Base-by-base conservation (phyloP, 2,797 vertebrate genomes). In the Synaphobranchus kaupii region DNA sequence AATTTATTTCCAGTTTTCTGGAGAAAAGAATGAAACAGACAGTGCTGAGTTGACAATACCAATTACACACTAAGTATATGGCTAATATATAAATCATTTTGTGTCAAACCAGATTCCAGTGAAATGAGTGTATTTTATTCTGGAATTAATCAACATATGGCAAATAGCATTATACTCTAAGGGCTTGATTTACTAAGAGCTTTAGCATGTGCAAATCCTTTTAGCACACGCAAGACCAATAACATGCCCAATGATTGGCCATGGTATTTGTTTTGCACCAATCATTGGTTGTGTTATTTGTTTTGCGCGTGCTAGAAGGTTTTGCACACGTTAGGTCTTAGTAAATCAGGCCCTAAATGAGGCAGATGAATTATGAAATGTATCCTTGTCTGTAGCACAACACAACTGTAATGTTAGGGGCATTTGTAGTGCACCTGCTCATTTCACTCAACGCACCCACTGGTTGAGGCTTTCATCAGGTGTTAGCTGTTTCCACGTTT, bases 341-440 rank as follows among this genome's bases (percentile, higher is more conserved):
- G 39, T 39, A 39, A 39, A 39, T 39, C 39, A 39, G 39, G 39
- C 39, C 39, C 8, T 76, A 22, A 15, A 76, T 76, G 15, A 17
- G 34, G 34, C 68, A 71, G 12, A 13, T 12, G 10, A 28, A 68
- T 28, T 28, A n/a, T n/a, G 25, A 68, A 68, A 28, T 68, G 7
- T 6, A 68, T 28, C n/a, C 25, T 5, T 68, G 22, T 68, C 63
- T 68, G 22, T 12, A 48, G 44, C 44, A 50, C 78, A 81, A n/a
- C 47, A 50, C 22, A 13, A 78, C 22, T 50, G 25, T 50, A 50
- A 20, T 50, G 25, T 22, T 25, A 44, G 17, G 6, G 47, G 44
- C 3, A 50, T 81, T 47, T 34, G 25, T 81, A 50, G 44, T 81
- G 66, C 89, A 91, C 91, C 90, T 91, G 91, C 87, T 89, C 44